Evolutionary conservation across 2,113 vertebrate species (phyloP).

Genomic region (Physeter macrocephalus): DNA sequence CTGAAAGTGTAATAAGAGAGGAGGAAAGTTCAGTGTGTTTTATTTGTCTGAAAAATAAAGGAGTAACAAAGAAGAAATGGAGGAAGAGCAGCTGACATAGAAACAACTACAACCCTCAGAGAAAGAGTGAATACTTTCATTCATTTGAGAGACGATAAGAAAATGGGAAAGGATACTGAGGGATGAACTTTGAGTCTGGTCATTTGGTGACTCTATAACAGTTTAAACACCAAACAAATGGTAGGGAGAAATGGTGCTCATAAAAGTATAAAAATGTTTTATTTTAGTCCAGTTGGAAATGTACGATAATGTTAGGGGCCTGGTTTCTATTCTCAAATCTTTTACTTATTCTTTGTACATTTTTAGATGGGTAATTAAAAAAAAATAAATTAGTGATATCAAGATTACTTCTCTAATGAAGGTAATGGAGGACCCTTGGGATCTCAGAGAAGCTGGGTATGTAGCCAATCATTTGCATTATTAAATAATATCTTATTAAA

Average conservation of each 20-base stretch:
- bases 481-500: constrained; percentile 40
- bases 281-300: neutral
- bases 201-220: neutral
- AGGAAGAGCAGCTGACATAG: neutral
- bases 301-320: neutral
- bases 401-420: constrained; percentile 27
- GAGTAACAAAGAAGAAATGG: neutral
- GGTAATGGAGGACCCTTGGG: neutral
- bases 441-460: neutral
- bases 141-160: neutral
- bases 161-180: neutral
- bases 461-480: neutral
- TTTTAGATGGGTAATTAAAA: neutral
- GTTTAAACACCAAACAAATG: neutral
- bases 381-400: neutral
- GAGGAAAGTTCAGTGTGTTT: neutral
- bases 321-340: neutral
- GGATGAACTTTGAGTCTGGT: neutral
- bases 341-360: neutral
- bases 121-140: neutral
- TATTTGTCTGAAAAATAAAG: neutral
- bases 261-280: neutral
- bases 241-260: neutral
- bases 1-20: neutral
- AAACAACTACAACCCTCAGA: neutral